Base-by-base conservation (phyloP, 2,797 vertebrate genomes). In the Botia almorhae region DNA sequence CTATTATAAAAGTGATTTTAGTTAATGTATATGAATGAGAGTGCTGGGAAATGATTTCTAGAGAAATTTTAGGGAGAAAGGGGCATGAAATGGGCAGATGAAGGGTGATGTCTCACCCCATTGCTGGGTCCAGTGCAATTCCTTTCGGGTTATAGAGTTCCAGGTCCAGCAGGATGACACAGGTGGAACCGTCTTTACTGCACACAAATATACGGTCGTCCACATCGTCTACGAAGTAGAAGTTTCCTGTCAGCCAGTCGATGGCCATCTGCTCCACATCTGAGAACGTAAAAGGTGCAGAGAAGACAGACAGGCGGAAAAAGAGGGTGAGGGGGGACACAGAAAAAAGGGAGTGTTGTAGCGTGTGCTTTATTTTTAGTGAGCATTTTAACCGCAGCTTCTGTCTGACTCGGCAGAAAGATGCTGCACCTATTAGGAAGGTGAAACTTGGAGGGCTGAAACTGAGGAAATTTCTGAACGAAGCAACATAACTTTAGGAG, bases 241-340 rank as follows among this genome's bases (percentile, higher is more conserved):
- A 97, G 93, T 99, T 99, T 88, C 97, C 97, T 0, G 97, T 99
- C 86, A 99, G 94, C 98, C 98, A 99, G 90, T 99, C 98, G 0
- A 99, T 97, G 69, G 98, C 98, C 97, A 99, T 98, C 93, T 99
- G 97, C 80, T 98, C 96, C 83, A 99, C 97, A 55, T 97, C 97
- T 99, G 87, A 81, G 76, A 53, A 26, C 23, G n/a, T n/a, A n/a
- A n/a, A n/a, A n/a, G n/a, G n/a, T n/a, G n/a, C 13, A 39, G 26
- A 83, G 64, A 71, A 63, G 4, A 79, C 53, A 83, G 77, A 72
- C 14, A 83, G 76, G 29, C 4, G 29, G 29, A 29, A 29, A 29
- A 29, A 29, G 29, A 33, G 33, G 3, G 33, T 33, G 33, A 33
- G 4, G 3, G 33, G 3, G 33, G 3, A 33, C 33, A 33, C 1